Evolutionary conservation across 2,888 invertebrate species (phyloP).

Genomic region (Melolontha melolontha): DNA sequence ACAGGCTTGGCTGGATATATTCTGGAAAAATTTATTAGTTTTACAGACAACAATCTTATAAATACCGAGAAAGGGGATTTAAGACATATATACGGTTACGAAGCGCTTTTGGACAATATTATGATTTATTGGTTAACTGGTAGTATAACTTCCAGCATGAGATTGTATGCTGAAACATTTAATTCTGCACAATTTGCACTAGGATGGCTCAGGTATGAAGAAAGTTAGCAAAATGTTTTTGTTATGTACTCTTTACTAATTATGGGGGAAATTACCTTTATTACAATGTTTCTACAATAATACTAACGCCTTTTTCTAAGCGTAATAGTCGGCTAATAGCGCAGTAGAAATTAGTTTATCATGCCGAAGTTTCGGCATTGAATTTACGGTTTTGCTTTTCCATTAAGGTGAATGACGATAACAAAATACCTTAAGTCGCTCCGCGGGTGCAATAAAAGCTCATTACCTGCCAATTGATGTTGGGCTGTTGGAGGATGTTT

Average conservation of each 20-base stretch:
- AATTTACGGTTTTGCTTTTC: no score
- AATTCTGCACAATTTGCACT: conserved; percentile 55
- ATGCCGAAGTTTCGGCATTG: no score
- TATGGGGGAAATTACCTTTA: no score
- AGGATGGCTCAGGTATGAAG: conserved; percentile 48
- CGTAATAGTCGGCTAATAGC: no score
- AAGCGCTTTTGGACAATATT: conserved; percentile 81
- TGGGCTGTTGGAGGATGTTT: no score
- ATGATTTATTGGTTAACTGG: conserved; percentile 86
- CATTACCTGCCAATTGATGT: no score
- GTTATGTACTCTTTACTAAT: neutral
- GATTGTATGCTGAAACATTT: conserved; percentile 79
- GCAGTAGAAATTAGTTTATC: no score
- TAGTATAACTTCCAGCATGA: conserved; percentile 79
- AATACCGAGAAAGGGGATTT: conserved; percentile 75
- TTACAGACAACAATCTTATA: conserved; percentile 72
- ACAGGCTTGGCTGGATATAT: conserved; percentile 90
- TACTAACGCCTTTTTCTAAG: no score
- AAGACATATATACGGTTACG: conserved; percentile 73
- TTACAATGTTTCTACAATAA: no score
- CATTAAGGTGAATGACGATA: no score
- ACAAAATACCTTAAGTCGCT: no score
- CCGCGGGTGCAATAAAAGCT: no score
- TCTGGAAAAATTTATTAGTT: conserved; percentile 87
- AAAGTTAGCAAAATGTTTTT: neutral